Evolutionary conservation across 2,113 vertebrate genomes (phyloP).

Genomic region (Myotis lucifugus): DNA sequence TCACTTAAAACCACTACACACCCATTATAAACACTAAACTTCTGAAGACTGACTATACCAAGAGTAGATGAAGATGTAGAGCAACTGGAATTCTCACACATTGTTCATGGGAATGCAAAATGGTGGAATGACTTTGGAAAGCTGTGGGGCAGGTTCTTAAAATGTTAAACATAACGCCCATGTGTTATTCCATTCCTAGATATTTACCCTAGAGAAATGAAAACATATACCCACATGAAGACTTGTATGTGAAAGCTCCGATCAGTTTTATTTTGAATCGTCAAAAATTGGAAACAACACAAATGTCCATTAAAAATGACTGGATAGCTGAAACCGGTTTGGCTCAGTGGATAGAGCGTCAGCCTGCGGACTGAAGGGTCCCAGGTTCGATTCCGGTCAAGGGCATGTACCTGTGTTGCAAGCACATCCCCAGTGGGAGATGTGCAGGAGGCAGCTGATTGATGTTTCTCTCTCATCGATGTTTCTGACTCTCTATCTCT

Average conservation of each 20-base stretch:
- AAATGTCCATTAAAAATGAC: not conserved
- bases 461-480: no score
- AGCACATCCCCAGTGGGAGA: no score
- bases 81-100: not conserved
- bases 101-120: not conserved
- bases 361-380: no score
- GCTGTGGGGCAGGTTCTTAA: not conserved
- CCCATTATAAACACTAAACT: not conserved
- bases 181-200: not conserved
- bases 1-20: not conserved
- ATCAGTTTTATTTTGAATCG: not conserved
- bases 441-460: no score
- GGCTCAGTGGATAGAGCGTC: no score
- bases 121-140: not conserved
- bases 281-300: not conserved
- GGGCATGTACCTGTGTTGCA: no score
- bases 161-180: not conserved
- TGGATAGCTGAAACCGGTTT: not conserved
- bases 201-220: not conserved
- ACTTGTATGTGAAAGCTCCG: not conserved
- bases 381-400: no score
- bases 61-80: not conserved
- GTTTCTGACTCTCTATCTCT: no score
- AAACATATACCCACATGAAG: not conserved
- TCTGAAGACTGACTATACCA: not conserved